Evolutionary conservation across 2,888 invertebrate genomes (phyloP).

Genomic region (Choreutis nemorana): DNA sequence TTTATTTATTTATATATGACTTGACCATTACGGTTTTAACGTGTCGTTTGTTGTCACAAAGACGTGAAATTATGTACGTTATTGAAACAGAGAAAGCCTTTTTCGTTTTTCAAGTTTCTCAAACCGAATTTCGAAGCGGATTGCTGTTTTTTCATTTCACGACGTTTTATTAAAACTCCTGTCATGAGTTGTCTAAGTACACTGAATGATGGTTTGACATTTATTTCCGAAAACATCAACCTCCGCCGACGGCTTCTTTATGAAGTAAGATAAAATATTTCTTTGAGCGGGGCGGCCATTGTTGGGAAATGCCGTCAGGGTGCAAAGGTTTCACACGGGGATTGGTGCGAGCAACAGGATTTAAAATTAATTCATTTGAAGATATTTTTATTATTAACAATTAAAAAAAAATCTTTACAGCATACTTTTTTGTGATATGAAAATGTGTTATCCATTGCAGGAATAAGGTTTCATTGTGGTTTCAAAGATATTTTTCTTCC

Average conservation of each 20-base stretch:
- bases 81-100: too few species aligned
- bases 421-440: slow-evolving; percentile 1
- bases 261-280: slow-evolving; percentile 63
- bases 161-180: too few species aligned
- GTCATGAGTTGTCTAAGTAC: too few species aligned
- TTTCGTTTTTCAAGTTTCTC: too few species aligned
- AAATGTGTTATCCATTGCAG: slow-evolving; percentile 2
- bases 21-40: too few species aligned
- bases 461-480: slow-evolving; percentile 2
- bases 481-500: too few species aligned
- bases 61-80: too few species aligned
- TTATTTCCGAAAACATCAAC: slow-evolving; percentile 58
- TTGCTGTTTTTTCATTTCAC: too few species aligned
- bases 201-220: slow-evolving; percentile 55
- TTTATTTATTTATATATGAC: too few species aligned
- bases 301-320: slow-evolving; percentile 43
- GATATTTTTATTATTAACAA: slow-evolving; percentile 5
- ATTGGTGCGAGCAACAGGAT: slow-evolving; percentile 6
- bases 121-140: too few species aligned
- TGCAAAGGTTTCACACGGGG: slow-evolving; percentile 15
- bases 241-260: slow-evolving; percentile 53
- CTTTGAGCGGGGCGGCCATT: slow-evolving; percentile 42
- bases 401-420: too few species aligned
- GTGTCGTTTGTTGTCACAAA: too few species aligned
- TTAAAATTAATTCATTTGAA: neutral